These are phyloP conservation scores for Chromis chromis DNA, from an alignment of 2,797 vertebrate species.

Conservation along the genomic window DNA sequence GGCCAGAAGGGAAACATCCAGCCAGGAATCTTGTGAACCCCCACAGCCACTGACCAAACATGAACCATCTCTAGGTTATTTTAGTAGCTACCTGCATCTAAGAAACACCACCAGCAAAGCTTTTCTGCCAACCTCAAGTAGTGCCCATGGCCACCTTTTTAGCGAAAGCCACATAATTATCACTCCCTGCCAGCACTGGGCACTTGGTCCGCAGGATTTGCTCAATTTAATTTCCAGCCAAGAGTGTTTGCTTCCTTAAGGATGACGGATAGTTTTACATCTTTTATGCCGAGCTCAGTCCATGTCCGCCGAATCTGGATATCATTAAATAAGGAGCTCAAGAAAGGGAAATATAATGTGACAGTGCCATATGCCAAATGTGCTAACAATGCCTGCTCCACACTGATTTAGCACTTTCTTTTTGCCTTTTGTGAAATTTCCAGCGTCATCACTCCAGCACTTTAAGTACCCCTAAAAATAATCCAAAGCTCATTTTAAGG, in stretches of 20 bases:
- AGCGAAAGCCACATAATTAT: background rate
- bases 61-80: background rate
- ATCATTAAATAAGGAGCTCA: conserved; percentile 22
- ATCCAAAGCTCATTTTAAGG: conserved; percentile 39
- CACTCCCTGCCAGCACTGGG: background rate
- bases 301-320: background rate
- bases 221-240: background rate
- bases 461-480: conserved; percentile 49
- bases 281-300: conserved; percentile 4
- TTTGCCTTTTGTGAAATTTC: conserved; percentile 27
- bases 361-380: conserved; percentile 30
- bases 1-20: too few relatives aligned
- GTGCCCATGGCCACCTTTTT: background rate
- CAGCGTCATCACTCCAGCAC: conserved; percentile 22
- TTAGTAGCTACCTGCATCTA: background rate
- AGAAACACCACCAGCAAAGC: background rate
- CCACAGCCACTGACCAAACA: too few relatives aligned
- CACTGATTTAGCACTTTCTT: conserved; percentile 34
- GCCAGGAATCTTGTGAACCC: too few relatives aligned
- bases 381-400: conserved; percentile 32
- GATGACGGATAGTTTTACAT: conserved; percentile 24
- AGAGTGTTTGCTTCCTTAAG: conserved; percentile 4
- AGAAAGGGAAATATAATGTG: conserved; percentile 20
- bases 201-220: background rate
- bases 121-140: background rate